Conservation (phyloP, 30 jellyfish, hydroid and myxozoan genomes). For the Cassiopea andromeda region DNA sequence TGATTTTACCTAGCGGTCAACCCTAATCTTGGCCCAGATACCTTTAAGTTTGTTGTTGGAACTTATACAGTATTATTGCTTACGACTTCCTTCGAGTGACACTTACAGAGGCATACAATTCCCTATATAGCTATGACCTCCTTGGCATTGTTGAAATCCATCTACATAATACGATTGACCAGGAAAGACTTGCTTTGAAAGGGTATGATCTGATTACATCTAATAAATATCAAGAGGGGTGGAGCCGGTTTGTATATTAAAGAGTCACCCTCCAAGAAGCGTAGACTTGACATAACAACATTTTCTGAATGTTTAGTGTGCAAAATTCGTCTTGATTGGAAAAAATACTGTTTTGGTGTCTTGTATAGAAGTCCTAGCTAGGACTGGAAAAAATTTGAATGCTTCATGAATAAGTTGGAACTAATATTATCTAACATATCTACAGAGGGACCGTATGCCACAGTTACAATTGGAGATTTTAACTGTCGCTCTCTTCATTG, state of each 20-base stretch:
- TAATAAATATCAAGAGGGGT: conserved; percentile 33
- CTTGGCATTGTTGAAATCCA: conserved; percentile 38
- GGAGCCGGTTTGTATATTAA: conserved; percentile 40
- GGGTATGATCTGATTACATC: conserved; percentile 16
- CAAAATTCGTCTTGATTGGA: conserved; percentile 9
- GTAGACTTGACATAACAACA: conserved; percentile 18
- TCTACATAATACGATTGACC: conserved; percentile 14
- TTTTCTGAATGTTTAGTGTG: not conserved
- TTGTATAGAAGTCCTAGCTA: conserved; percentile 23
- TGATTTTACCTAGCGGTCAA: conserved; percentile 21
- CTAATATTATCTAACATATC: conserved; percentile 33
- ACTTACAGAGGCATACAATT: conserved; percentile 40
- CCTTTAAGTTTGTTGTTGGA: conserved; percentile 32
- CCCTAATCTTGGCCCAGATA: conserved; percentile 33
- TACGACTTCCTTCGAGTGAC: conserved; percentile 11
- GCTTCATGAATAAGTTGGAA: conserved; percentile 8
- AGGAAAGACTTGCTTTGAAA: conserved; percentile 23
- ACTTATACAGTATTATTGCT: not conserved
- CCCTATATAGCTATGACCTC: not conserved
- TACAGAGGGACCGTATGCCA: conserved; percentile 13
- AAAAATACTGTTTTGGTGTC: conserved; percentile 15
- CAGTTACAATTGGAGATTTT: conserved; percentile 22
- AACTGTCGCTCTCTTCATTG: conserved; percentile 50
- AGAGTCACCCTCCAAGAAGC: not conserved
- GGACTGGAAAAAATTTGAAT: conserved; percentile 2